These are phyloP conservation scores for Boloria euphrosyne DNA, from an alignment of 2,888 invertebrate genomes.

Conservation along the genomic window DNA sequence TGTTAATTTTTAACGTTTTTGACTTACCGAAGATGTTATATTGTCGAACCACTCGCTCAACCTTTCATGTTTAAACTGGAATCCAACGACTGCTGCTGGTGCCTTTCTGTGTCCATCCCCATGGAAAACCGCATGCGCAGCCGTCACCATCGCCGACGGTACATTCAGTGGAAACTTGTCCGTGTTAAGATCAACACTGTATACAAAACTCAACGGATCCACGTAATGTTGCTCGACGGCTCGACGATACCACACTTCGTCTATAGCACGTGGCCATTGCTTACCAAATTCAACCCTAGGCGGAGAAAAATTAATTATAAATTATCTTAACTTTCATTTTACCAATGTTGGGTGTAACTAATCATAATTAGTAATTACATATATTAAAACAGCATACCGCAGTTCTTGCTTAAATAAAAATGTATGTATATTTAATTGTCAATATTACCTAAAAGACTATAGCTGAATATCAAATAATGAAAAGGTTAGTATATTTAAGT, in stretches of 20 bases:
- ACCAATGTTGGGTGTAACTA: background rate
- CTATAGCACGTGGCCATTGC: constrained; percentile 89
- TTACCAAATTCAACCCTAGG: constrained; percentile 87
- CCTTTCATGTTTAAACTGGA: constrained; percentile 91
- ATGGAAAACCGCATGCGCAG: constrained; percentile 91
- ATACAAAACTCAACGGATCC: constrained; percentile 90
- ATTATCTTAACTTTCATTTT: background rate
- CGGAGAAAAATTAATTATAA: no score
- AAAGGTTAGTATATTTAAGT: background rate
- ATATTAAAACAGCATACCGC: no score
- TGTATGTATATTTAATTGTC: background rate
- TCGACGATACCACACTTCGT: constrained; percentile 94
- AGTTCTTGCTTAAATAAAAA: background rate
- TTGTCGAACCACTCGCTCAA: constrained; percentile 90
- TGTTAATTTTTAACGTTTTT: background rate
- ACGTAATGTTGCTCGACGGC: constrained; percentile 93
- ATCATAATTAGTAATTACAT: no score
- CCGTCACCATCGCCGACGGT: constrained; percentile 89
- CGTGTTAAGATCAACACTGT: constrained; percentile 74
- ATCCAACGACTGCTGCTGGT: constrained; percentile 87
- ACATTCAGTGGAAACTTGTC: constrained; percentile 79
- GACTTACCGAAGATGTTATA: constrained; percentile 87
- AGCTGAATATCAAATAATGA: background rate
- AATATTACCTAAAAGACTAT: background rate
- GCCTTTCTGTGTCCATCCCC: constrained; percentile 82